A percentile compares a stretch with the other conserved stretches of the same genome.
phyloP scores from a whole-genome alignment of 2,888 invertebrate genomes.

The Sinotaia quadrata region DNA sequence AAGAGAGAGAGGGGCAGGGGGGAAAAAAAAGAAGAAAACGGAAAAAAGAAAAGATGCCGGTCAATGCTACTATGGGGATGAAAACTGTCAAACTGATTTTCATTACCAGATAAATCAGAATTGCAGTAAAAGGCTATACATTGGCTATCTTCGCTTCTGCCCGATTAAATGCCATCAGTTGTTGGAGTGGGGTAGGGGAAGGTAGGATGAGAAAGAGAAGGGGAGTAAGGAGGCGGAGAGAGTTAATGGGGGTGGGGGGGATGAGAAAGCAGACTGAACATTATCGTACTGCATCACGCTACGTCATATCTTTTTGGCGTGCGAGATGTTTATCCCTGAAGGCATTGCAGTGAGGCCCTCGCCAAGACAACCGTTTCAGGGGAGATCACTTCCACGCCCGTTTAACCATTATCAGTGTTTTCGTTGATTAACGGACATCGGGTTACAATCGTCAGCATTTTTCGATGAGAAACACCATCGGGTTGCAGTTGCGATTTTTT shows the following conservation, averaged over 20 bases:
- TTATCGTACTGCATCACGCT: constrained; percentile 27
- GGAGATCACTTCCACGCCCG: too few species aligned
- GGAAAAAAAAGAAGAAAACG: too few species aligned
- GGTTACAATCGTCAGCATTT: too few species aligned
- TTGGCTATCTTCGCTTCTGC: constrained; percentile 21
- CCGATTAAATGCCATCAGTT: constrained; percentile 29
- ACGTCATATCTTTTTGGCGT: constrained; percentile 22
- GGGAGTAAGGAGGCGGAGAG: too few species aligned
- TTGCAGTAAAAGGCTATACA: constrained; percentile 26
- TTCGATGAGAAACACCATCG: too few species aligned
- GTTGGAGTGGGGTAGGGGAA: constrained; percentile 10
- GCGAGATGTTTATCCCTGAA: constrained; percentile 23
- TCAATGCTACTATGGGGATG: constrained; percentile 2
- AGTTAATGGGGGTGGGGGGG: constrained; percentile 2
- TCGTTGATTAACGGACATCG: too few species aligned
- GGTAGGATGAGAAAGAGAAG: not conserved
- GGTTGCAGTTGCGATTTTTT: too few species aligned
- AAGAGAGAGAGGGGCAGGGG: too few species aligned
- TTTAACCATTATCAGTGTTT: too few species aligned
- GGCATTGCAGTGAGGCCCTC: not conserved
- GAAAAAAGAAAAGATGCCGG: too few species aligned
- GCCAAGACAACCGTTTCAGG: too few species aligned
- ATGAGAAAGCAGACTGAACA: not conserved
- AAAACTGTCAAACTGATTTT: constrained; percentile 27
- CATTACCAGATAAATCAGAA: constrained; percentile 29